These are phyloP conservation scores for Excalfactoria chinensis DNA, from an alignment of 2,113 vertebrate species.

Conservation along the genomic window DNA sequence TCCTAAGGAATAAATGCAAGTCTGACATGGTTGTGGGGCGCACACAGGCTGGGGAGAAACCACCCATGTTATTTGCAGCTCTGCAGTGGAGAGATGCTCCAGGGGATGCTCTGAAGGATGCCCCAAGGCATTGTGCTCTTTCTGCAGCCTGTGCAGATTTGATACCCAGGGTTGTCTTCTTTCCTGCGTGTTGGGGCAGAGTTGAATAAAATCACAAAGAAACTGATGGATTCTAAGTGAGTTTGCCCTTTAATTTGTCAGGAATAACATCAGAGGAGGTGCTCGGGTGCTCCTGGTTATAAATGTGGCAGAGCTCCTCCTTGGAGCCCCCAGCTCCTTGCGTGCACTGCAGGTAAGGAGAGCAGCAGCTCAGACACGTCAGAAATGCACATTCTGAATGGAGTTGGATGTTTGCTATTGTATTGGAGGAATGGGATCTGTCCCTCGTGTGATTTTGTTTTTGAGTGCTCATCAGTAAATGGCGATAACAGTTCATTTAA, in stretches of 20 bases:
- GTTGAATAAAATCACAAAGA: not conserved
- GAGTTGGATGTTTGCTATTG: not conserved
- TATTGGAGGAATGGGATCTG: not conserved
- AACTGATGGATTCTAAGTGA: not conserved
- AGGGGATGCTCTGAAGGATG: not conserved
- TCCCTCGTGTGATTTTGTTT: not conserved
- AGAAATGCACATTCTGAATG: not conserved
- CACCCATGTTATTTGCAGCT: not conserved
- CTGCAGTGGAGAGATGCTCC: not conserved
- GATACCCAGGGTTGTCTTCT: not conserved
- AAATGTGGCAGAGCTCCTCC: not conserved
- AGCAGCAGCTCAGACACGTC: fast-evolving
- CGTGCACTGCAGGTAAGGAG: fast-evolving
- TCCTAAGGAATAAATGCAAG: fast-evolving
- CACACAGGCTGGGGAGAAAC: not conserved
- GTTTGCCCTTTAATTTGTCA: not conserved
- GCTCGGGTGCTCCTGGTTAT: not conserved
- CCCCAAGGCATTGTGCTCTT: fast-evolving
- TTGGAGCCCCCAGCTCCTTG: fast-evolving
- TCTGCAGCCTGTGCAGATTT: not conserved
- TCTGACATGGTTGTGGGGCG: fast-evolving
- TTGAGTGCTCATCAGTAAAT: not conserved
- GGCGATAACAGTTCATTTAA: not conserved
- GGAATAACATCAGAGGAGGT: fast-evolving
- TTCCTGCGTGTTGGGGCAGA: fast-evolving